Base-by-base conservation (phyloP, 2,113 vertebrate species). In the Prolemur simus region DNA sequence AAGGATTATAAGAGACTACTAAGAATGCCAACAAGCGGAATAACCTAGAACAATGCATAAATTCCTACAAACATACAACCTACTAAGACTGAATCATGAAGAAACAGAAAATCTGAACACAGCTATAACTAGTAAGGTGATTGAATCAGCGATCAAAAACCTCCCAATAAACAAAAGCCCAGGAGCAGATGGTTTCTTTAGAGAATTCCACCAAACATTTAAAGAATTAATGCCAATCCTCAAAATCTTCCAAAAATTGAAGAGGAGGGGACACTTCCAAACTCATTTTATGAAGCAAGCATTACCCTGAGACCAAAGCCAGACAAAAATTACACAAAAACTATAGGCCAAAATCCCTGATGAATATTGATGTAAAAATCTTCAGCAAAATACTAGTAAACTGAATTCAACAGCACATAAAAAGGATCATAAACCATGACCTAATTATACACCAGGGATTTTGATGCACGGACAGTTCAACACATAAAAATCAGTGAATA, bases 291-390 rank as follows among this genome's bases (percentile, higher is more conserved):
- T 87, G 14, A 81, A 18, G 45, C 25, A 74, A 87, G 64, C 4
- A 87, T 87, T 87, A 91, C n/a, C 64, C 13, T 73, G 89, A 81
- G 63, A 54, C 45, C 37, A n/a, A 91, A 73, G 45, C 8, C 93
- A 95, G 34, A 68, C 73, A 95, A 95, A 73, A 21, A 86, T 9
- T 69, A 71, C 45, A 87, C 71, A 64, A 91, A 91, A 95, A 87
- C 74, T 87, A 54, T 8, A 95, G n/a, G 64, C 34, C 47, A 82
- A 15, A 82, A 82, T 47, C 56, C 49, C 78, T 54, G 56, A 82
- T 56, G 49, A 92, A 87, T 64, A 82, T 2, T 56, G 37, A 87
- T 34, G 10, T 25, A 82, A 87, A 87, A 66, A 82, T 49, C 27
- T 21, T 71, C 54, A 92, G 71, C 45, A 91, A 74, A 91, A 78